A percentile compares a stretch with the other conserved stretches of the same genome.
Evolutionary conservation across 2,888 invertebrate species (phyloP).

Genomic region (Acleris holmiana): DNA sequence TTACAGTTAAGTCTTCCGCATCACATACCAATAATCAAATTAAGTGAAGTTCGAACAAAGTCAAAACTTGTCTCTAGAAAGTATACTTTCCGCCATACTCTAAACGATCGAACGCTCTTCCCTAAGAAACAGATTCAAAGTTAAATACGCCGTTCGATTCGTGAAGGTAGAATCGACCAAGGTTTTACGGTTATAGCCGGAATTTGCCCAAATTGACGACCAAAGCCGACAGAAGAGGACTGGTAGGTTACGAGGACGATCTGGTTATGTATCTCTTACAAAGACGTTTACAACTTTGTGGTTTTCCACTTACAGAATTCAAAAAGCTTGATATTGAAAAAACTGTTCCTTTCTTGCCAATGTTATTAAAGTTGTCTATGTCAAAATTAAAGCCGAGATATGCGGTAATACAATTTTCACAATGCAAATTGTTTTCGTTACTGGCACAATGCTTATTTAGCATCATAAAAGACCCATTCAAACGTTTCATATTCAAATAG

Average conservation of each 20-base stretch:
- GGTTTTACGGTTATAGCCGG: constrained; percentile 35
- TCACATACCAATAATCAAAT: too few species aligned
- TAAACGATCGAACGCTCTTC: too few species aligned
- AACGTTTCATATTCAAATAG: too few species aligned
- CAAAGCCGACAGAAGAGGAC: constrained; percentile 22
- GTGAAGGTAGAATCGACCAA: constrained; percentile 19
- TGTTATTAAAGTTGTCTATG: neutral
- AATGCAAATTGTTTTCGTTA: constrained; percentile 1
- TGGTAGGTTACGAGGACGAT: constrained; percentile 13
- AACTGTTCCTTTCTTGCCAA: too few species aligned
- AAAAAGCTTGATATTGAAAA: too few species aligned
- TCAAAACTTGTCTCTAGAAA: too few species aligned
- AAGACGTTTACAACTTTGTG: neutral
- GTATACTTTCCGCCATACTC: too few species aligned
- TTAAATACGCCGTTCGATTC: constrained; percentile 27
- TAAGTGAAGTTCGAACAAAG: too few species aligned
- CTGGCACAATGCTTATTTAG: neutral
- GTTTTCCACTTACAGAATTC: too few species aligned
- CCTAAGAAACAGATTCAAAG: constrained; percentile 17
- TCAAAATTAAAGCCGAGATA: neutral
- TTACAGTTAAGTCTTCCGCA: too few species aligned
- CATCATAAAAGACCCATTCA: neutral
- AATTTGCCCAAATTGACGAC: constrained; percentile 30
- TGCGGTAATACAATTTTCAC: neutral
- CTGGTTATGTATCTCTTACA: neutral